Conservation (phyloP, 2,113 vertebrate species). For the Sorex araneus region DNA sequence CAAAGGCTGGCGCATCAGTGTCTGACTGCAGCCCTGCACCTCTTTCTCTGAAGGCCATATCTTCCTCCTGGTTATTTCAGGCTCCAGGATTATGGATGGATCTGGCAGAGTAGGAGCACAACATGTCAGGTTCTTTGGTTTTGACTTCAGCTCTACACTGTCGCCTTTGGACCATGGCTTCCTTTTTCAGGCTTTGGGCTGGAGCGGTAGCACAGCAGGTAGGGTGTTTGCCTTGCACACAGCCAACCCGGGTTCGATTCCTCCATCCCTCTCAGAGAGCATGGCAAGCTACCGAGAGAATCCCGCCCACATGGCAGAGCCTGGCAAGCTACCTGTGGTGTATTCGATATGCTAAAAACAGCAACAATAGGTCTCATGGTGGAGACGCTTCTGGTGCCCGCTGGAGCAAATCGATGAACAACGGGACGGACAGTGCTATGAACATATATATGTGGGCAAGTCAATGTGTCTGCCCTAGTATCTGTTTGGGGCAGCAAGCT, state of each 20-base stretch:
- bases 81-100: conserved; percentile 13
- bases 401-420: no score
- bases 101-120: background rate
- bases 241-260: no score
- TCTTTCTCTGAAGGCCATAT: background rate
- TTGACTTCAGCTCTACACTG: conserved; percentile 38
- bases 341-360: no score
- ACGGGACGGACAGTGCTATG: no score
- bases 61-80: background rate
- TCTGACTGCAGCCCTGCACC: background rate
- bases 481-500: conserved; percentile 12
- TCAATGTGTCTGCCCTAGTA: conserved; percentile 5
- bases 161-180: conserved; percentile 28
- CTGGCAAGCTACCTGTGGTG: no score
- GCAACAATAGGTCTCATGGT: no score
- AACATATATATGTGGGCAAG: background rate
- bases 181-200: background rate
- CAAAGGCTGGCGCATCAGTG: background rate
- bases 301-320: no score
- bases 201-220: no score
- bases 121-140: background rate
- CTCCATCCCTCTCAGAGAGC: no score
- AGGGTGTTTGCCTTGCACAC: no score
- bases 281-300: no score
- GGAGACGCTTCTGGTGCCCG: no score